A percentile compares a stretch with the other conserved stretches of the same genome.
phyloP scores from a whole-genome alignment of 1,140 invertebrate genomes.

The Bursaphelenchus mucronatus region DNA sequence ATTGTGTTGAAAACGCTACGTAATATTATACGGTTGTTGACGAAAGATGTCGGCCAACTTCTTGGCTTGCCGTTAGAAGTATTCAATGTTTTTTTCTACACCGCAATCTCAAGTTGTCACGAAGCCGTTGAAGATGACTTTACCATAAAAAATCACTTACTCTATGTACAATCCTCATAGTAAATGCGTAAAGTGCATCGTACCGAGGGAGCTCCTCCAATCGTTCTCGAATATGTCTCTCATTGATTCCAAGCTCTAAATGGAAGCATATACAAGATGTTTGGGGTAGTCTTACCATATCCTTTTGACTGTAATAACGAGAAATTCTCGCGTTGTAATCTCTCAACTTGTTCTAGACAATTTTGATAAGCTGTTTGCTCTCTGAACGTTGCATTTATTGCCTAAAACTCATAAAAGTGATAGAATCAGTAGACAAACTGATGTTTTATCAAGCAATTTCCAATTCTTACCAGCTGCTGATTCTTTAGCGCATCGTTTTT shows the following conservation, averaged over 20 bases:
- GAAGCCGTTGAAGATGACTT: too few species aligned
- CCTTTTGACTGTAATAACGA: constrained; percentile 31
- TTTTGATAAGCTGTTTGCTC: constrained; percentile 29
- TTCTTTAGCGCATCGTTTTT: constrained; percentile 33
- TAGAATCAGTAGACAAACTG: constrained; percentile 11
- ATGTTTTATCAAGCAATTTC: not conserved
- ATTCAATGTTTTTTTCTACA: too few species aligned
- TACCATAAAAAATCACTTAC: too few species aligned
- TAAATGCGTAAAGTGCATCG: constrained; percentile 41
- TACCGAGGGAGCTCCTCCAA: constrained; percentile 34
- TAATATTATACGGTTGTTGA: not conserved
- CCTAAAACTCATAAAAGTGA: constrained; percentile 7
- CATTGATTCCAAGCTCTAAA: constrained; percentile 33
- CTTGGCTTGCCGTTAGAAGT: too few species aligned
- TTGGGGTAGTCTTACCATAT: not conserved
- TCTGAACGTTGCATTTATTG: constrained; percentile 19
- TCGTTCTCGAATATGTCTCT: constrained; percentile 20
- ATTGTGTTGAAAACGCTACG: not conserved
- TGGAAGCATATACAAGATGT: not conserved
- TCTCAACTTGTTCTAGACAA: constrained; percentile 33
- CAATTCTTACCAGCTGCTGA: constrained; percentile 27
- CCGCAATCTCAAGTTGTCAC: too few species aligned
- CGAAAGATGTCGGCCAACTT: too few species aligned
- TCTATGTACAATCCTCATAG: constrained; percentile 37
- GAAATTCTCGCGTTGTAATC: constrained; percentile 41